These are phyloP conservation scores for Lanistes nyassanus DNA, from an alignment of 1,140 invertebrate genomes.

Conservation along the genomic window DNA sequence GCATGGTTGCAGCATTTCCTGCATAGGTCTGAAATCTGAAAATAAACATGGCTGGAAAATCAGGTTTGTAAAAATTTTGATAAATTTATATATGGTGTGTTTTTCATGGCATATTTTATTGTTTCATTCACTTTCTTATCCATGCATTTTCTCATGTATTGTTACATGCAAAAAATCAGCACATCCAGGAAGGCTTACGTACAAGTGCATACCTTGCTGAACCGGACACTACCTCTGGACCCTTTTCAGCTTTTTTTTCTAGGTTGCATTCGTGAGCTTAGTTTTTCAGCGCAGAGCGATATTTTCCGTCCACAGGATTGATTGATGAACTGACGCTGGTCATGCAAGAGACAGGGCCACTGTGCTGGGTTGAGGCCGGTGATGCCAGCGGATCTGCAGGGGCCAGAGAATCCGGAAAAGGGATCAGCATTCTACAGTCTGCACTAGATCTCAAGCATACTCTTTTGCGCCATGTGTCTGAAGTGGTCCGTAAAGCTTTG, in stretches of 20 bases:
- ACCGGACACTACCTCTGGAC: not conserved
- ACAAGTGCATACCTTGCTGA: too few species aligned
- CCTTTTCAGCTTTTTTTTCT: constrained; percentile 1
- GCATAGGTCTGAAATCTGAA: too few species aligned
- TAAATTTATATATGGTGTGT: too few species aligned
- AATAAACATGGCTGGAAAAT: too few species aligned
- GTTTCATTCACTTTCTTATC: too few species aligned
- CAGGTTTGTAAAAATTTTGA: too few species aligned
- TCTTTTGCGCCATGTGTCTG: constrained; percentile 63
- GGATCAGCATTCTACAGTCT: constrained; percentile 47
- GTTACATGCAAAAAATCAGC: too few species aligned
- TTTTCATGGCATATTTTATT: too few species aligned
- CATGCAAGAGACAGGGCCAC: constrained; percentile 54
- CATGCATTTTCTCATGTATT: too few species aligned
- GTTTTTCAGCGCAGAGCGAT: too few species aligned
- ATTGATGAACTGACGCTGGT: constrained; percentile 58
- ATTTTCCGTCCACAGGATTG: constrained; percentile 59
- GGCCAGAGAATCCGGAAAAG: constrained; percentile 50
- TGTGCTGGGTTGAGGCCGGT: constrained; percentile 53
- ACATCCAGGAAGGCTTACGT: too few species aligned
- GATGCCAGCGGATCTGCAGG: constrained; percentile 5
- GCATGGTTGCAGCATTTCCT: not conserved
- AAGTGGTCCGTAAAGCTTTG: constrained; percentile 64
- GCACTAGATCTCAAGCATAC: constrained; percentile 59
- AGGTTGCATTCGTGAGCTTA: too few species aligned